A percentile compares a stretch with the other conserved stretches of the same genome.
phyloP scores from a whole-genome alignment of 2,797 vertebrate species.

The Natrix natrix region DNA sequence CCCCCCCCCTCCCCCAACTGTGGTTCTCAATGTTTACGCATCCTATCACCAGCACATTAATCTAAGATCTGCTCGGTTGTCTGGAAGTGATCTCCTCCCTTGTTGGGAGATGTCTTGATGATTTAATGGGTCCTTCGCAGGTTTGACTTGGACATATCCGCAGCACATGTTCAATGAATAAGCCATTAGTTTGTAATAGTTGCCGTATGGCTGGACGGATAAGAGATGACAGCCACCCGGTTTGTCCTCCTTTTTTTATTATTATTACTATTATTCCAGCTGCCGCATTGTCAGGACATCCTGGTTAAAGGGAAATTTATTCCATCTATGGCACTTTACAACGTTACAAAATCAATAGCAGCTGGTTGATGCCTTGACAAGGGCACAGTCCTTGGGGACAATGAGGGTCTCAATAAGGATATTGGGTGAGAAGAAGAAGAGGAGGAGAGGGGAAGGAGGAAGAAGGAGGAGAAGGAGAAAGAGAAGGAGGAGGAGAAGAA shows the following conservation, averaged over 20 bases:
- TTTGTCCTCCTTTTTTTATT: background rate
- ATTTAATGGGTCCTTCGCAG: slow-evolving; percentile 35
- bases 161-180: slow-evolving; percentile 49
- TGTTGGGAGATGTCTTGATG: slow-evolving; percentile 48
- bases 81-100: slow-evolving; percentile 26
- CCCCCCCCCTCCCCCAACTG: slow-evolving; percentile 23
- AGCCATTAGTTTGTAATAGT: slow-evolving; percentile 27
- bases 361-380: background rate
- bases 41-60: slow-evolving; percentile 35
- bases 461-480: too few relatives aligned
- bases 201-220: slow-evolving; percentile 8
- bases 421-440: background rate
- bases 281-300: background rate
- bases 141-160: slow-evolving; percentile 12
- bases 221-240: slow-evolving; percentile 26
- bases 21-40: slow-evolving; percentile 26
- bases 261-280: slow-evolving; percentile 13
- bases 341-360: slow-evolving; percentile 1
- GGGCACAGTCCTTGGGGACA: background rate
- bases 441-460: too few relatives aligned
- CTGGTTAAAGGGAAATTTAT: background rate
- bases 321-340: slow-evolving; percentile 7
- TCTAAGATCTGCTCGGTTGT: slow-evolving; percentile 25
- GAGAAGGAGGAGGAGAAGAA: too few relatives aligned
- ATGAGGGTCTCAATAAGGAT: background rate